phyloP scores from a whole-genome alignment of 2,888 invertebrate genomes.

The Acronicta psi region DNA sequence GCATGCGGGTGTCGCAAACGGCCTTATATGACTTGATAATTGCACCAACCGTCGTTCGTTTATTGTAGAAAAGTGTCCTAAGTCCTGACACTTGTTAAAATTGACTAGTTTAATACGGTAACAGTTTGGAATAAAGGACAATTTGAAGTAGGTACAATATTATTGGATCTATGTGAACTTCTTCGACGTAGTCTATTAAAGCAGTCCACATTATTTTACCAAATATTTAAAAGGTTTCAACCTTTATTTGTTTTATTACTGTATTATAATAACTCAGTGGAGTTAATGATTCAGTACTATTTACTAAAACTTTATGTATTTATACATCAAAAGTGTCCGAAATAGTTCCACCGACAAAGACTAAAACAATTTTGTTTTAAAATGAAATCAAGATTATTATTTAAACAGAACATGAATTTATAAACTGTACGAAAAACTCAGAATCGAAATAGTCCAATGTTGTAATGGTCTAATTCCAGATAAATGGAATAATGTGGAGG shows the following conservation, averaged over 20 bases:
- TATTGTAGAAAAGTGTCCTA: conserved; percentile 10
- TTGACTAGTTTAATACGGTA: not conserved
- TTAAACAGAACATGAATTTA: conserved; percentile 71
- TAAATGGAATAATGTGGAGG: conserved; percentile 79
- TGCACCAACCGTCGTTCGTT: conserved; percentile 11
- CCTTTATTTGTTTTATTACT: not conserved
- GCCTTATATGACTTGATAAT: conserved; percentile 45
- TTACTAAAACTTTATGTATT: conserved; percentile 25
- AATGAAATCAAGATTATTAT: conserved; percentile 70
- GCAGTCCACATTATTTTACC: not conserved
- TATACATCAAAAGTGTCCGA: conserved; percentile 52
- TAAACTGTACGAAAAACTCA: conserved; percentile 75
- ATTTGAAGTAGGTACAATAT: too few relatives aligned
- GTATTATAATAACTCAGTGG: not conserved
- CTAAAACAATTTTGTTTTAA: conserved; percentile 67
- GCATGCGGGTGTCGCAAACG: conserved; percentile 34
- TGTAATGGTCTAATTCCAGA: conserved; percentile 83
- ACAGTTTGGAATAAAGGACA: too few relatives aligned
- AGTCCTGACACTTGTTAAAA: conserved; percentile 19
- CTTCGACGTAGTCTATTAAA: not conserved
- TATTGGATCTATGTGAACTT: not conserved
- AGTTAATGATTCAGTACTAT: conserved; percentile 19
- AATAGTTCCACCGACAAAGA: conserved; percentile 57
- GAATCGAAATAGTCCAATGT: conserved; percentile 75
- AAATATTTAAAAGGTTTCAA: conserved; percentile 1